Evolutionary conservation across 2,113 vertebrate genomes (phyloP), one percentile per base, ranked within the genome.

Genomic region (Corynorhinus townsendii): DNA sequence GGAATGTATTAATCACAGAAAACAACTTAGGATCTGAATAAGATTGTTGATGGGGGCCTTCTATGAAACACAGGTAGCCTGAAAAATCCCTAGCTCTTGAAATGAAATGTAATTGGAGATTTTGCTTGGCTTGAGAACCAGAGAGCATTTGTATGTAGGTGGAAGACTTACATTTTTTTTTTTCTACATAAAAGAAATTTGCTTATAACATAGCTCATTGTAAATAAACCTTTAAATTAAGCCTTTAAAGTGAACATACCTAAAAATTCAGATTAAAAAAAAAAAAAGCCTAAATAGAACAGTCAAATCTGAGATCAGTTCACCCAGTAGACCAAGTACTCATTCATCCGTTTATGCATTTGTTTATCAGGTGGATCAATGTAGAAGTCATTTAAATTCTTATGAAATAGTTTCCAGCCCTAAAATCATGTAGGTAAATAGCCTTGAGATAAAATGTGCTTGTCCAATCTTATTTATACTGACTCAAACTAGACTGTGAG

Each of bases 211-310:
- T n/a, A 69, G 62, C 56, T 89, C 11, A 16, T 26, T 89, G 17
- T 76, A 76, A 75, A 76, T 1, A 71, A 86, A 68, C 22, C 43
- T 45, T 22, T n/a, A n/a, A 64, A 75, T 24, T 66, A 75, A n/a
- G 7, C 8, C 35, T 66, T 88, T 73, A 64, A 82, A 52, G 11
- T 66, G 35, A 54, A 89, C 22, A 30, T 75, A 75, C 19, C 45
- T 73, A 22, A 84, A 96, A 92, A 68, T 30, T 68, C 20, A 85
- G 1, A 43, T 88, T 76, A 56, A 95, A 95, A 90, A 71, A 43
- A 88, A 93, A 91, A 93, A 81, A 69, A 59, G 4, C 2, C 1
- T 56, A 83, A 64, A 3, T 30, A 77, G 33, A 64, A 5, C 26
- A 81, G 56, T 8, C 12, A 54, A 90, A 45, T 62, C 0, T 54